Conservation (phyloP, 2,113 vertebrate genomes). For the Rhinolophus ferrumequinum region DNA sequence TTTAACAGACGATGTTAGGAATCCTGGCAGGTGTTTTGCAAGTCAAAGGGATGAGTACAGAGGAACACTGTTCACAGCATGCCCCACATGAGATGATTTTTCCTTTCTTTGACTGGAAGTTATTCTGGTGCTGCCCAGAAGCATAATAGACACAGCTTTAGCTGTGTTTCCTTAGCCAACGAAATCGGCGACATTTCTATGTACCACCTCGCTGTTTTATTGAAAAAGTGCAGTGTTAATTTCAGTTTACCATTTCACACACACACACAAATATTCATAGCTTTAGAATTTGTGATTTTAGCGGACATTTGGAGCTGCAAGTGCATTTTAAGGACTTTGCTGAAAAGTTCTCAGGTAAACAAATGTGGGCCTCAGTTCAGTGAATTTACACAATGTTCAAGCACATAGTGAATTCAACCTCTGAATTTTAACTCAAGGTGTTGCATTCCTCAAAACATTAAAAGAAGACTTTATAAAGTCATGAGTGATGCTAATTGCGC, state of each 20-base stretch:
- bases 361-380: conserved; percentile 57
- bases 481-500: conserved; percentile 40
- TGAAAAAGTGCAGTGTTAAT: conserved; percentile 56
- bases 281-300: conserved; percentile 67
- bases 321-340: conserved; percentile 55
- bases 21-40: conserved; percentile 8
- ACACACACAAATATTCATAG: conserved; percentile 7
- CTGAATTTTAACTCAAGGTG: conserved; percentile 67
- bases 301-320: conserved; percentile 34
- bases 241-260: conserved; percentile 29
- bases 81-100: background rate
- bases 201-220: conserved; percentile 44
- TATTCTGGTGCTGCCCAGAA: background rate
- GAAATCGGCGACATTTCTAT: conserved; percentile 40
- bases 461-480: conserved; percentile 58
- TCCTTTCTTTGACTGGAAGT: background rate
- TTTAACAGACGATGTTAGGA: background rate
- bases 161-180: conserved; percentile 49
- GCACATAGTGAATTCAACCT: conserved; percentile 58
- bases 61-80: background rate
- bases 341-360: conserved; percentile 69
- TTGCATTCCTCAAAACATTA: conserved; percentile 55
- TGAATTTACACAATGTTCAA: conserved; percentile 60
- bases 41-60: conserved; percentile 16
- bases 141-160: conserved; percentile 6